Conservation (phyloP, 2,888 invertebrate genomes). For the Exocentrus adspersus region DNA sequence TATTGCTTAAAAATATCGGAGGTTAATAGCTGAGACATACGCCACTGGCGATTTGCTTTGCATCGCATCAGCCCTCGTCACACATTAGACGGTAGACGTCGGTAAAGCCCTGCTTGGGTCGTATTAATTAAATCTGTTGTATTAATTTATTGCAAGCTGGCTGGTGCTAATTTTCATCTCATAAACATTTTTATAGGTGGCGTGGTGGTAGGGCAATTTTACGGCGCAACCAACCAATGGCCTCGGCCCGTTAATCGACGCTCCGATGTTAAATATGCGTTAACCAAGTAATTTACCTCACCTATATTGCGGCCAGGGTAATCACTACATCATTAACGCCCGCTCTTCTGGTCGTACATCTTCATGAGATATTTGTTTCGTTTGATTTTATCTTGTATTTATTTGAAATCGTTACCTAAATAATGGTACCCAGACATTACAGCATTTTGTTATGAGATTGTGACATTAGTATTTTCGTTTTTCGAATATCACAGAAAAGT, state of each 20-base stretch:
- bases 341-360: constrained; percentile 10
- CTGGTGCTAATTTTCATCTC: constrained; percentile 60
- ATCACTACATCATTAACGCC: constrained; percentile 29
- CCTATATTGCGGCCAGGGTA: constrained; percentile 32
- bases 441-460: too few species aligned
- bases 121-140: constrained; percentile 62
- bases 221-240: constrained; percentile 39
- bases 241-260: constrained; percentile 44
- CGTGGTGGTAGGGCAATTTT: constrained; percentile 42
- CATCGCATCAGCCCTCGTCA: constrained; percentile 36
- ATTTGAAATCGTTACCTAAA: constrained; percentile 7
- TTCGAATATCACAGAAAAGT: too few species aligned
- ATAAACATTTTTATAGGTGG: constrained; percentile 61
- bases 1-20: too few species aligned
- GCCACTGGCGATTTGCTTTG: neutral
- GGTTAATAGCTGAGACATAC: neutral
- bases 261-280: constrained; percentile 48
- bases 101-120: constrained; percentile 46
- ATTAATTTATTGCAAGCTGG: constrained; percentile 61
- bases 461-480: too few species aligned
- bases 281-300: constrained; percentile 37
- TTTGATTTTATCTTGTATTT: constrained; percentile 17
- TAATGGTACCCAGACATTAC: too few species aligned
- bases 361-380: constrained; percentile 22
- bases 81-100: constrained; percentile 46